Conservation (phyloP, 2,888 invertebrate species). For the Calameuta pallipes region DNA sequence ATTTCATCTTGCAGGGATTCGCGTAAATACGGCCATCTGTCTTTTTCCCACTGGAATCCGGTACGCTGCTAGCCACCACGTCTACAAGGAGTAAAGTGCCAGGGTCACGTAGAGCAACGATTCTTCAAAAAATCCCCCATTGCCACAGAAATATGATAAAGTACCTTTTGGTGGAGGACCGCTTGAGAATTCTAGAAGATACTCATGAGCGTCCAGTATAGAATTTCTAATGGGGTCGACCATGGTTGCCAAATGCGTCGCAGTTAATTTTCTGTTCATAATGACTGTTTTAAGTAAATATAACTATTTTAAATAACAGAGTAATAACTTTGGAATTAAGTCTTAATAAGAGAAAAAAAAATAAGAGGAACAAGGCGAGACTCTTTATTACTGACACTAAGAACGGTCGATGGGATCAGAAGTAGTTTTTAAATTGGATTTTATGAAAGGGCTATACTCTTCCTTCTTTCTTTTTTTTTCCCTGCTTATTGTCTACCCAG, state of each 20-base stretch:
- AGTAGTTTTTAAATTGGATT: slow-evolving; percentile 45
- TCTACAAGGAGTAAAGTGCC: not conserved
- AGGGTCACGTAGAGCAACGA: not conserved
- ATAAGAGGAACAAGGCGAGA: not conserved
- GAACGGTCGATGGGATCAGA: slow-evolving; percentile 31
- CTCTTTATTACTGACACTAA: slow-evolving; percentile 32
- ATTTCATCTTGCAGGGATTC: slow-evolving; percentile 23
- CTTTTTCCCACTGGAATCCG: slow-evolving; percentile 14
- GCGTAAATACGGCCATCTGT: slow-evolving; percentile 20
- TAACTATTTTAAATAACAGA: not conserved
- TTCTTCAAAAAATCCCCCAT: not conserved
- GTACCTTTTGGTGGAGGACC: not conserved
- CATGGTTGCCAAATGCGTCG: not conserved
- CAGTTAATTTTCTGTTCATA: not conserved
- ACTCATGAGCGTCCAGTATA: not conserved
- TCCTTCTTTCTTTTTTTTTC: slow-evolving; percentile 2
- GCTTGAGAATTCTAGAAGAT: not conserved
- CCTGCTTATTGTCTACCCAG: slow-evolving; percentile 37
- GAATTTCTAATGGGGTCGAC: not conserved
- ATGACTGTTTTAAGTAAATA: not conserved
- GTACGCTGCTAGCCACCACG: slow-evolving; percentile 1
- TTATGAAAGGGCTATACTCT: slow-evolving; percentile 34
- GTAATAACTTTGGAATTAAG: slow-evolving; percentile 31
- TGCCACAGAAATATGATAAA: not conserved
- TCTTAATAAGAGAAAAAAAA: not conserved